Conservation (phyloP, 2,797 vertebrate species). For the Tolypeutes matacus region DNA sequence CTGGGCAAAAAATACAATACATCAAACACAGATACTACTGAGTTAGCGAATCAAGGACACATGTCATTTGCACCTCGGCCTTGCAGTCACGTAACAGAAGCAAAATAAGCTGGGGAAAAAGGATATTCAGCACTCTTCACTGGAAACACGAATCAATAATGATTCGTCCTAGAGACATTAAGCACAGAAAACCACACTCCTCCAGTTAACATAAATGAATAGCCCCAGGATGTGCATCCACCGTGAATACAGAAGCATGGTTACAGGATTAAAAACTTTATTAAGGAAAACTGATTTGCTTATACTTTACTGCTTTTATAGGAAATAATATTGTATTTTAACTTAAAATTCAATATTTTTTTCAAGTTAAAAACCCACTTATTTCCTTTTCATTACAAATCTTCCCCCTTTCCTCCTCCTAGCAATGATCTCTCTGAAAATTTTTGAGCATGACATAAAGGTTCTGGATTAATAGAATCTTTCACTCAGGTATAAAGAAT, state of each 20-base stretch:
- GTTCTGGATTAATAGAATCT: neutral
- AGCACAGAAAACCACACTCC: neutral
- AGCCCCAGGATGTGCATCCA: neutral
- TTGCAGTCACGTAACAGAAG: neutral
- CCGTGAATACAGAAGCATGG: neutral
- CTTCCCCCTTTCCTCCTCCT: neutral
- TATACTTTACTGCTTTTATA: neutral
- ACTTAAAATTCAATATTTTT: neutral
- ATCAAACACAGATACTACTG: neutral
- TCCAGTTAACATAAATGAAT: neutral
- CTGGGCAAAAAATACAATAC: neutral
- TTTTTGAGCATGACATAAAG: neutral
- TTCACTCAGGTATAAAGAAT: neutral
- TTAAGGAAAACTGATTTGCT: neutral
- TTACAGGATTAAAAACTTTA: neutral
- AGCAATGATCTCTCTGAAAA: constrained; percentile 22
- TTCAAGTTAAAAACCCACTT: neutral
- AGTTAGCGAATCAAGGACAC: neutral
- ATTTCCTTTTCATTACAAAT: neutral
- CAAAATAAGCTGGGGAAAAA: neutral
- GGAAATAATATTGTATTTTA: constrained; percentile 8
- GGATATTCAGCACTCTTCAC: neutral
- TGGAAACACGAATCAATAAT: neutral
- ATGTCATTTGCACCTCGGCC: neutral
- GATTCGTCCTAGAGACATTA: neutral